Evolutionary conservation across 2,888 invertebrate species (phyloP).

Genomic region (Bellardia pandia): DNA sequence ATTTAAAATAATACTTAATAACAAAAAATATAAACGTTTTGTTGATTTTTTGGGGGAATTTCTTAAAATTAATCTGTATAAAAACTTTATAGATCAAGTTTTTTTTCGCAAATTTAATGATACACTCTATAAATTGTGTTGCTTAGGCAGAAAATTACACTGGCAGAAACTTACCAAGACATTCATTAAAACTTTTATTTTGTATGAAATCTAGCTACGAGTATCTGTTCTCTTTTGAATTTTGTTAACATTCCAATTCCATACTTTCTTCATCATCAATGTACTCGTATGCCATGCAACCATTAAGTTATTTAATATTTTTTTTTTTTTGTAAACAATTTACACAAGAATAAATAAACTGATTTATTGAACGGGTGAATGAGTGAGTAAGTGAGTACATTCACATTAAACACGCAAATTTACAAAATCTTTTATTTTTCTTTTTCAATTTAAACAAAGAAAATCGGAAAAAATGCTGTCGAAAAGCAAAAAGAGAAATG

Average conservation of each 20-base stretch:
- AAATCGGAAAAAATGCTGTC: conserved; percentile 15
- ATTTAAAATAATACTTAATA: conserved; percentile 12
- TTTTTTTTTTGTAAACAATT: conserved; percentile 18
- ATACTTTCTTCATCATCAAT: conserved; percentile 27
- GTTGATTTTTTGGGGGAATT: background rate
- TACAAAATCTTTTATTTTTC: conserved; percentile 51
- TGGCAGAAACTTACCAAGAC: too few species aligned
- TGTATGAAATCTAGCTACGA: too few species aligned
- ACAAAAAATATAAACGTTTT: background rate
- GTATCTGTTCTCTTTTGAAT: background rate
- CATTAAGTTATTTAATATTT: conserved; percentile 50
- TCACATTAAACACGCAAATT: conserved; percentile 60
- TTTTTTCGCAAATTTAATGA: background rate
- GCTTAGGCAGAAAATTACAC: too few species aligned
- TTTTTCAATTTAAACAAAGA: conserved; percentile 31
- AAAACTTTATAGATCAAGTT: background rate
- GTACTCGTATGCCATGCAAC: conserved; percentile 7
- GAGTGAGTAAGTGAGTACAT: conserved; percentile 36
- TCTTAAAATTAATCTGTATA: background rate
- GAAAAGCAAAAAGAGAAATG: conserved; percentile 9
- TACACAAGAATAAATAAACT: conserved; percentile 58
- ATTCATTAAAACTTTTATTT: too few species aligned
- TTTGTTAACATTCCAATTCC: background rate
- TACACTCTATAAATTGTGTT: too few species aligned
- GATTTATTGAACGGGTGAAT: conserved; percentile 61